These are phyloP conservation scores for Sus cebifrons DNA, from an alignment of 2,797 vertebrate genomes.

Conservation along the genomic window DNA sequence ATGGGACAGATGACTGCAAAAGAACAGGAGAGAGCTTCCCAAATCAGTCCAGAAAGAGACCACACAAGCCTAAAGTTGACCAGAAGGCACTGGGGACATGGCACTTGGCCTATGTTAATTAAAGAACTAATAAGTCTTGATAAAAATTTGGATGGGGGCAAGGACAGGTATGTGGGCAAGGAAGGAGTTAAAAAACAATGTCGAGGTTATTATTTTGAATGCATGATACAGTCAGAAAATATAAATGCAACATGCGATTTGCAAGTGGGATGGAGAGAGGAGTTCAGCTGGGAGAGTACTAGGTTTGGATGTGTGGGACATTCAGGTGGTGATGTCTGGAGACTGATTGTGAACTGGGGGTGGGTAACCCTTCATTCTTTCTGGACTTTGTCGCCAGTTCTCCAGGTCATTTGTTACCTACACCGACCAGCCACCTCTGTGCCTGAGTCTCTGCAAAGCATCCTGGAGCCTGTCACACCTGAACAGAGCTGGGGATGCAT, in stretches of 20 bases:
- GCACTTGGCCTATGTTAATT: neutral
- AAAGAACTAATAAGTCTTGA: neutral
- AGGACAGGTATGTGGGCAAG: neutral
- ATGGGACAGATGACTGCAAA: neutral
- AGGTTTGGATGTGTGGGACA: neutral
- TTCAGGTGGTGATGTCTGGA: neutral
- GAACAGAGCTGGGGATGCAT: neutral
- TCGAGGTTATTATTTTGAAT: neutral
- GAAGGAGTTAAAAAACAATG: neutral
- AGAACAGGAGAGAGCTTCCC: neutral
- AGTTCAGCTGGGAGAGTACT: neutral
- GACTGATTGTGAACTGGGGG: neutral
- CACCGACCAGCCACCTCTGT: neutral
- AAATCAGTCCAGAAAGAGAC: neutral
- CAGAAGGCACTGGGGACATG: neutral
- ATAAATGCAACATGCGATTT: neutral
- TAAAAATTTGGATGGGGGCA: neutral
- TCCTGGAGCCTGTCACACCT: neutral
- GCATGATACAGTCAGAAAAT: constrained; percentile 2
- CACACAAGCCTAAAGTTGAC: neutral
- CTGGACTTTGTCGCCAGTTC: neutral
- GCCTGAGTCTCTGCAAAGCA: neutral
- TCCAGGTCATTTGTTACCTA: neutral
- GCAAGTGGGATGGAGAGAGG: neutral
- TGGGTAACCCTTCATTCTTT: neutral